Evolutionary conservation across 2,888 invertebrate genomes (phyloP), one percentile per base, ranked within the genome.

Genomic region (Tenthredo scrophulariae): DNA sequence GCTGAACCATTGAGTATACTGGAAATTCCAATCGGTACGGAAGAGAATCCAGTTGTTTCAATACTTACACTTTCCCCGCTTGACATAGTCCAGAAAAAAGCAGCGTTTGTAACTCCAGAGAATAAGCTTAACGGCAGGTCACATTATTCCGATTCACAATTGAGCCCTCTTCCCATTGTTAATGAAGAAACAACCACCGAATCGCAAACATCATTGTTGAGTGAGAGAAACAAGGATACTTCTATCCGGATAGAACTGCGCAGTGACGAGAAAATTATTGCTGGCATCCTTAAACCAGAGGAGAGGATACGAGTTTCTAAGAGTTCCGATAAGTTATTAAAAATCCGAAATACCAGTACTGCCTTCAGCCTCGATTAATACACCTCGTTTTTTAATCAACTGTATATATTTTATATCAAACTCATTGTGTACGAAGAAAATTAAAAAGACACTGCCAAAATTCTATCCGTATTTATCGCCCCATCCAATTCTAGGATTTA

Each of bases 381-480:
- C 87, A 89, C 88, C 87, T 87, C 77, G 84, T 86, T 87, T 88
- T 86, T 89, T 88, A 89, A 89, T 40, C 70, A 50, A 90, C 87
- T 93, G 92, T 93, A 93, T 88, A 92, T 92, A 92, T 92, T 92
- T 93, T 92, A 90, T 92, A 92, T 91, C 88, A 89, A 90, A 90
- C 85, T 88, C 87, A 87, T 88, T 87, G 87, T 86, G 77, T 86
- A 88, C 87, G 86, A 86, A 85, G 86, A 86, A 87, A 88, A 88
- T 89, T 89, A 87, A 89, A 88, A 85, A 89, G 86, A 89, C 87
- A 85, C 85, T 85, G 85, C 85, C 85, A 85, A 70, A 29, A 82
- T 54, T 15, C n/a, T 22, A 9, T 43, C 40, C 22, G 13, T 33
- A 67, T 67, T 33, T 67, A 58, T 67, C 13, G 18, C 1, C 26